These are phyloP conservation scores for Acanthopagrus latus DNA, from an alignment of 2,797 vertebrate species.

Conservation along the genomic window DNA sequence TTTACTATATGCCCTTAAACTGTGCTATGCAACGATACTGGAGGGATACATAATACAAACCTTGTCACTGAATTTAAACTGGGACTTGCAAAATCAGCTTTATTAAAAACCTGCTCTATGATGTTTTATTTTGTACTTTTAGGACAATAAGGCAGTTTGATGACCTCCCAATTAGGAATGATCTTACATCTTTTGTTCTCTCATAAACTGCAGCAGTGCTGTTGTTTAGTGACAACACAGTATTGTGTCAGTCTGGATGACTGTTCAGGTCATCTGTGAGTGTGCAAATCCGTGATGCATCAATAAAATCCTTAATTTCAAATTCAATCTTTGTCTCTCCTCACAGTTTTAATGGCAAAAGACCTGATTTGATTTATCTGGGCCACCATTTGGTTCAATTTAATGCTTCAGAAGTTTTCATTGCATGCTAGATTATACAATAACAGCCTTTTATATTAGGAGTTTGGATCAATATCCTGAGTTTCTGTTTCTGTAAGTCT, in stretches of 20 bases:
- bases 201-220: not conserved
- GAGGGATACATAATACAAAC: not conserved
- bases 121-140: not conserved
- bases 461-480: conserved; percentile 1
- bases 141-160: not conserved
- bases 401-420: conserved; percentile 22
- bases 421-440: not conserved
- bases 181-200: not conserved
- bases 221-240: not conserved
- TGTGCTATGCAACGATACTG: too few species aligned
- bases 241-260: not conserved
- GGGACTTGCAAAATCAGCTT: not conserved
- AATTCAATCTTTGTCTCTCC: not conserved
- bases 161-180: not conserved
- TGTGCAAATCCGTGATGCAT: not conserved
- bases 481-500: not conserved
- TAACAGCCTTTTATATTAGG: not conserved
- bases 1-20: too few species aligned
- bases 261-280: not conserved
- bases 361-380: conserved; percentile 3
- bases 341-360: not conserved
- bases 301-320: not conserved
- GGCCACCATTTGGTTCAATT: conserved; percentile 8
- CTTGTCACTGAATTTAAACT: not conserved
- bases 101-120: too few species aligned